These are phyloP conservation scores for Drosophila barbarae DNA, from an alignment of 2,888 invertebrate species.

Conservation along the genomic window DNA sequence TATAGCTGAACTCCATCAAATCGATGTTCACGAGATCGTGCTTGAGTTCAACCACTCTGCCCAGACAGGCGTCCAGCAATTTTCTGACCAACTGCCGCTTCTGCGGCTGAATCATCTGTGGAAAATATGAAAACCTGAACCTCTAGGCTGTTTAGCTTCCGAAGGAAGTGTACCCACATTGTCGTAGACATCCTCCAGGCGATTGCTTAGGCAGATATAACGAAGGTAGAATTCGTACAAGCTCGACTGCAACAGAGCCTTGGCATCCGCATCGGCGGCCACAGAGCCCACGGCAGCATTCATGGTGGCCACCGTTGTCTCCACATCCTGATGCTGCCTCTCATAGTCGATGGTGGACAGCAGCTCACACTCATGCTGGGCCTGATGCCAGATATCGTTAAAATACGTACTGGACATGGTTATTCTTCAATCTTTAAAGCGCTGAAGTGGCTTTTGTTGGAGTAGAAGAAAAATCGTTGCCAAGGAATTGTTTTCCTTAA, in stretches of 20 bases:
- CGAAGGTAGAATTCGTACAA: constrained; percentile 88
- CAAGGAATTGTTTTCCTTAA: not conserved
- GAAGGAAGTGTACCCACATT: constrained; percentile 76
- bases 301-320: constrained; percentile 72
- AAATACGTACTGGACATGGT: constrained; percentile 88
- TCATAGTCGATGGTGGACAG: constrained; percentile 80
- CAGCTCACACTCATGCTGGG: constrained; percentile 81
- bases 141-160: not conserved
- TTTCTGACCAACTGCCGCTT: constrained; percentile 88
- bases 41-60: constrained; percentile 92
- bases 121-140: no score
- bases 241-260: constrained; percentile 80
- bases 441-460: not conserved
- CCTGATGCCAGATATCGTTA: constrained; percentile 84
- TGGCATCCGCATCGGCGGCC: constrained; percentile 76
- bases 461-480: constrained; percentile 31
- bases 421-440: constrained; percentile 1
- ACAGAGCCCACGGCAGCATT: constrained; percentile 59
- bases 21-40: constrained; percentile 92
- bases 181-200: constrained; percentile 90
- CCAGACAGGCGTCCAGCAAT: constrained; percentile 87
- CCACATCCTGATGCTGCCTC: constrained; percentile 83
- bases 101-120: constrained; percentile 92
- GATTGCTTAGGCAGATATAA: constrained; percentile 88
- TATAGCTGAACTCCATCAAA: constrained; percentile 91